Percentiles rank a stretch among this genome's conserved stretches.
phyloP scores from a whole-genome alignment of 2,797 vertebrate species.

The Natrix natrix region DNA sequence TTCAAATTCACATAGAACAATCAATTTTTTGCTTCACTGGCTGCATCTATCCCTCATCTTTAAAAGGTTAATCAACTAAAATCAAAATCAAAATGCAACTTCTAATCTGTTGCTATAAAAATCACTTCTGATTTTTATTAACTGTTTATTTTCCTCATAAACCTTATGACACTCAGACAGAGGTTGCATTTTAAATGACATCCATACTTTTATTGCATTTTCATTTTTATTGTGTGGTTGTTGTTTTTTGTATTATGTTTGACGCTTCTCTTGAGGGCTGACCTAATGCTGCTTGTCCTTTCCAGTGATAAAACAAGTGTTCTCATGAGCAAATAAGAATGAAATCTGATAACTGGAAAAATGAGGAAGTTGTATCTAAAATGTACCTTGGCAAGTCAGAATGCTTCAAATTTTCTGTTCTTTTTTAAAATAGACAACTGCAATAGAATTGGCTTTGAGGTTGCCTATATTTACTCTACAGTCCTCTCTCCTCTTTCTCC shows the following conservation, averaged over 20 bases:
- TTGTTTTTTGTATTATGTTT: slow-evolving; percentile 61
- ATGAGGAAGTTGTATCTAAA: slow-evolving; percentile 47
- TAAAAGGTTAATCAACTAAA: slow-evolving; percentile 40
- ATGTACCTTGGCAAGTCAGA: slow-evolving; percentile 65
- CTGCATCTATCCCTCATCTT: slow-evolving; percentile 26
- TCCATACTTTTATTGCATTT: slow-evolving; percentile 56
- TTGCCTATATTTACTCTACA: slow-evolving; percentile 33
- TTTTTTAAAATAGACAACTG: slow-evolving; percentile 28
- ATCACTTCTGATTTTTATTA: slow-evolving; percentile 38
- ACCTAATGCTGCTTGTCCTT: slow-evolving; percentile 69
- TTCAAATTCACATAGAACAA: neutral
- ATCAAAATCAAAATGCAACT: slow-evolving; percentile 26
- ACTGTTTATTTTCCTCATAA: slow-evolving; percentile 52
- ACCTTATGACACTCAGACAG: slow-evolving; percentile 47
- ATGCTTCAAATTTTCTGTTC: slow-evolving; percentile 45
- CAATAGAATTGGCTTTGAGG: slow-evolving; percentile 39
- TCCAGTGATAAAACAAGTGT: slow-evolving; percentile 59
- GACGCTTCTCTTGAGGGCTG: slow-evolving; percentile 64
- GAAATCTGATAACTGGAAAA: slow-evolving; percentile 66
- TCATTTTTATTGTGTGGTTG: slow-evolving; percentile 57
- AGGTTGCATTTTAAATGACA: slow-evolving; percentile 48
- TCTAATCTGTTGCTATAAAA: slow-evolving; percentile 28
- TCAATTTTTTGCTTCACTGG: slow-evolving; percentile 11
- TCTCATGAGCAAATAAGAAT: slow-evolving; percentile 68
- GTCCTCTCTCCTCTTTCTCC: slow-evolving; percentile 30